Conservation (phyloP, 1,140 invertebrate species). For the Lepidurus arcticus region DNA sequence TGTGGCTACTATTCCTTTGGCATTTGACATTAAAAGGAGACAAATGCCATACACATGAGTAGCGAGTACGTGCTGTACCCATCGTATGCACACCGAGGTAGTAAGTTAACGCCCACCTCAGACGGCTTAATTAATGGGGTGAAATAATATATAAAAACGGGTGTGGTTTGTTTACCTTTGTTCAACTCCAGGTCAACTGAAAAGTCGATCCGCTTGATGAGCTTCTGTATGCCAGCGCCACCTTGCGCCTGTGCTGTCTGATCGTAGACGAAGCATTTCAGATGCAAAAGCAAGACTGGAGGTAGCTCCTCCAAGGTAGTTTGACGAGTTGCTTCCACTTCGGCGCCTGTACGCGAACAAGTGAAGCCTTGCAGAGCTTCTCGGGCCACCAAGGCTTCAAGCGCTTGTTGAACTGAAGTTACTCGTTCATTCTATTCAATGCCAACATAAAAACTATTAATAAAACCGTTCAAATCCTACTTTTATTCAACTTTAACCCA, state of each 20-base stretch:
- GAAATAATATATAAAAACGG: not conserved
- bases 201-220: conserved; percentile 82
- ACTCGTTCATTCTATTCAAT: conserved; percentile 61
- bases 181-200: conserved; percentile 83
- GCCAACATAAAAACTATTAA: conserved; percentile 31
- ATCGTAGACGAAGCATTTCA: conserved; percentile 73
- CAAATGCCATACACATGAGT: conserved; percentile 19
- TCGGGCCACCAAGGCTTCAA: conserved; percentile 73
- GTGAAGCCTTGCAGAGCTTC: conserved; percentile 78
- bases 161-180: conserved; percentile 59
- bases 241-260: conserved; percentile 52
- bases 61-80: conserved; percentile 4
- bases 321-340: conserved; percentile 79
- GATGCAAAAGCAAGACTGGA: conserved; percentile 75
- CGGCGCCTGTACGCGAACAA: conserved; percentile 68
- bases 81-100: conserved; percentile 18
- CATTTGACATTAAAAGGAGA: not conserved
- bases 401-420: conserved; percentile 65
- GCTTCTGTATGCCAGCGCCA: conserved; percentile 69
- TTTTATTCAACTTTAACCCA: no score
- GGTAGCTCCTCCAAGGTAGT: conserved; percentile 79
- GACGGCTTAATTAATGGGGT: conserved; percentile 18
- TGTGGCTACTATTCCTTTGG: conserved; percentile 13
- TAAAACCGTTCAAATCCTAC: no score
- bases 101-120: not conserved